Evolutionary conservation across 2,797 vertebrate species (phyloP), one percentile per base, ranked within the genome.

Genomic region (Gobio occitaniae): DNA sequence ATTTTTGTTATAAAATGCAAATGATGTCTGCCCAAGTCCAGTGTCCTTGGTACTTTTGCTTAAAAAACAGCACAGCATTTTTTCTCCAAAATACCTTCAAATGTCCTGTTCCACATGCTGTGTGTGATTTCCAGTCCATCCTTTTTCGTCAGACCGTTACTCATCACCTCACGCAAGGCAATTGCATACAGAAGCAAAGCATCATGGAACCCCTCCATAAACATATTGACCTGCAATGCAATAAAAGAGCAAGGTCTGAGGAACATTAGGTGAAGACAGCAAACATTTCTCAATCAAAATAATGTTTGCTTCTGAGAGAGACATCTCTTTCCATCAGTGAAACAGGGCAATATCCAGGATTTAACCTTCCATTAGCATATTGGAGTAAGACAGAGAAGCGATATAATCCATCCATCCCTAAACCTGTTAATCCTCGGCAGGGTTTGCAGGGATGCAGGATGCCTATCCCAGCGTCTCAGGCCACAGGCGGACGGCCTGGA

Each of bases 151-250:
- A 94, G 95, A 65, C 97, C 97, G n/a, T 93, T 95, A 89, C 96
- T 97, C 91, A 97, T 95, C 41, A 96, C 96, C 88, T 99, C 97
- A 25, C 96, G 95, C 82, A 99, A 93, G 86, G 98, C 97, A 75
- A 97, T 92, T 78, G 96, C 96, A 5, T 99, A 99, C 68, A 99
- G 96, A 86, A 99, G 88, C 92, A 99, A 88, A 75, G 98, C 97
- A 72, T 99, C 98, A 29, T 99, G 98, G 94, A 99, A 99, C 47
- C 98, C 98, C 94, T 99, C 98, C 68, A 99, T 96, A 93, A 99
- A 99, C 97, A 99, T 97, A 93, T 99, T 99, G 66, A 96, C 96
- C 98, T 99, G 93, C 0, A 84, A 80, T 61, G 63, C n/a, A 82
- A 32, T 68, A 84, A 86, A 52, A 83, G 3, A 16, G 78, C 21